phyloP scores from a whole-genome alignment of 2,113 vertebrate genomes.

The Gallinago undulata region DNA sequence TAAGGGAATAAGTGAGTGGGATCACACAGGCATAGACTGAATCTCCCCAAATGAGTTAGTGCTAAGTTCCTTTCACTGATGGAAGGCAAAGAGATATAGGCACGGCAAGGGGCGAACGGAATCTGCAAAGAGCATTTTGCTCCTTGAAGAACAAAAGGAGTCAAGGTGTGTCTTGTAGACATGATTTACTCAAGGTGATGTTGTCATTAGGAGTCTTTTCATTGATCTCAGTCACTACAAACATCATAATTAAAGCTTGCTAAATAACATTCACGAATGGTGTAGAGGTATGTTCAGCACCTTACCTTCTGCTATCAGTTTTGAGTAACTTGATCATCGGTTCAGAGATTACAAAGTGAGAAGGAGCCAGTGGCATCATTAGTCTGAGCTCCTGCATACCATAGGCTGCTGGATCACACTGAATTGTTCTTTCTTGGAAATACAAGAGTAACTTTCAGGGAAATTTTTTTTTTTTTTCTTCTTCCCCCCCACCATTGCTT shows the following conservation, averaged over 20 bases:
- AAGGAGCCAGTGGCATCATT: neutral
- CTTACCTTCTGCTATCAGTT: neutral
- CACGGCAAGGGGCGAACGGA: neutral
- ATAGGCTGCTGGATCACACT: neutral
- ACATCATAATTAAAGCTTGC: neutral
- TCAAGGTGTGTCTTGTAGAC: neutral
- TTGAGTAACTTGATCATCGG: neutral
- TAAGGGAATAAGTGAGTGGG: neutral
- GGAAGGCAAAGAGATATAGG: neutral
- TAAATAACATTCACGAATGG: neutral
- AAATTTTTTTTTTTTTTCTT: neutral
- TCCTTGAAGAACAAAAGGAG: neutral
- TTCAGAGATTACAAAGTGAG: neutral
- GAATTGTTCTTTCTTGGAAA: neutral
- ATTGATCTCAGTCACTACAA: neutral
- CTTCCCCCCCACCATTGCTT: neutral
- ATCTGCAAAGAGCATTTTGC: neutral
- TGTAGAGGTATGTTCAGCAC: neutral
- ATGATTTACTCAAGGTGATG: neutral
- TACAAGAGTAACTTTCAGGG: neutral
- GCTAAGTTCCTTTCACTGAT: neutral
- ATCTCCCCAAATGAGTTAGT: neutral
- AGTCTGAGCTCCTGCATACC: neutral
- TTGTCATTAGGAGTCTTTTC: neutral
- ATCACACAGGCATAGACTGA: neutral